These are phyloP conservation scores for Rotaria macrura DNA, from an alignment of 2,888 invertebrate species.

Conservation along the genomic window DNA sequence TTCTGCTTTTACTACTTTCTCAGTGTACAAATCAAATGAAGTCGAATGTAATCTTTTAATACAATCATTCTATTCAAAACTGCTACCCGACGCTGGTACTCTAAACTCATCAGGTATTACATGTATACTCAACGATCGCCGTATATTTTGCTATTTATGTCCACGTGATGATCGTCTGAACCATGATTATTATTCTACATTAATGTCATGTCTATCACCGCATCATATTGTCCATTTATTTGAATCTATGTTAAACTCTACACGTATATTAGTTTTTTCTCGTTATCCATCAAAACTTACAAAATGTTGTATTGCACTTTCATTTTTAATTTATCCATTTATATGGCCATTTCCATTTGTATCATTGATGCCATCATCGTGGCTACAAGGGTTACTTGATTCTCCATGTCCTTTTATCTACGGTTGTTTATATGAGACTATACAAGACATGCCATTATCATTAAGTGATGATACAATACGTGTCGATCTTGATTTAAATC, in stretches of 20 bases:
- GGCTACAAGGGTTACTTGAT: neutral
- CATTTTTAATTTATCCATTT: neutral
- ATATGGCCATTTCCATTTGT: slow-evolving; percentile 9
- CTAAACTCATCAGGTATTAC: neutral
- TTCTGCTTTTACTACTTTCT: too few relatives aligned
- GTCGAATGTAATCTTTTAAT: neutral
- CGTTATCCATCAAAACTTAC: neutral
- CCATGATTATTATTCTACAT: neutral
- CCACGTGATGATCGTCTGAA: slow-evolving; percentile 5
- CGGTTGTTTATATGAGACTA: neutral
- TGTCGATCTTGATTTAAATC: neutral
- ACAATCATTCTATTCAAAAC: neutral
- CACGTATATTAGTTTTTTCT: neutral
- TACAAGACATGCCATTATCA: neutral
- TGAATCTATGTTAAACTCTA: neutral
- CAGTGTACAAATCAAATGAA: neutral
- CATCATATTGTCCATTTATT: neutral
- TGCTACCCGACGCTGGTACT: neutral
- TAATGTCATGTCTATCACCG: neutral
- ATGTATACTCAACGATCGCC: neutral
- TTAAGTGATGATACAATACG: neutral
- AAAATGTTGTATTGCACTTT: neutral
- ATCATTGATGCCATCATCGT: neutral
- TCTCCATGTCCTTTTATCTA: neutral
- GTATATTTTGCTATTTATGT: neutral